phyloP scores from a whole-genome alignment of 2,888 invertebrate genomes.

The Allophyes oxyacanthae region DNA sequence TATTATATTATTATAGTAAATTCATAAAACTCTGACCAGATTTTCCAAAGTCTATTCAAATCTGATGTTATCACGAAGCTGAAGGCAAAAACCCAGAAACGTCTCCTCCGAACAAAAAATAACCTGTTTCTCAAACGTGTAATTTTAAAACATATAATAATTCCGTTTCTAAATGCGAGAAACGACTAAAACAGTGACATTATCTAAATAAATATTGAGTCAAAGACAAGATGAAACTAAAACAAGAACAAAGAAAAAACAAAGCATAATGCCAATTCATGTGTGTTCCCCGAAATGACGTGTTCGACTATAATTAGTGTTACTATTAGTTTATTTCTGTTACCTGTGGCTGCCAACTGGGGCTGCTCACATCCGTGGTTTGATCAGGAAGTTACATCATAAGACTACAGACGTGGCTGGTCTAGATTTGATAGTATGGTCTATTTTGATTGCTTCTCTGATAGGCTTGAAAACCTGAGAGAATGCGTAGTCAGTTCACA shows the following conservation, averaged over 20 bases:
- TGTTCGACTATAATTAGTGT: conserved; percentile 57
- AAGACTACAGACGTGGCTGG: conserved; percentile 43
- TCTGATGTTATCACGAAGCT: too few relatives aligned
- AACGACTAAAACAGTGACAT: conserved; percentile 14
- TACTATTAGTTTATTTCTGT: conserved; percentile 64
- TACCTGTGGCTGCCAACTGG: conserved; percentile 68
- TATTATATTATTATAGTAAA: too few relatives aligned
- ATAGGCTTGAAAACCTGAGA: background rate
- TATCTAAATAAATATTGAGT: conserved; percentile 41
- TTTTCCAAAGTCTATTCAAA: too few relatives aligned
- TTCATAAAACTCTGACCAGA: too few relatives aligned
- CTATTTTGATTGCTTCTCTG: conserved; percentile 12
- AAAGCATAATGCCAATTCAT: conserved; percentile 51
- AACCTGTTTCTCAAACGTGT: conserved; percentile 4
- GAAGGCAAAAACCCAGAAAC: too few relatives aligned
- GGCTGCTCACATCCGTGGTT: conserved; percentile 58
- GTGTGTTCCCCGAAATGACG: conserved; percentile 59
- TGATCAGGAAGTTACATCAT: conserved; percentile 75
- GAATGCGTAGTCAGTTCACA: background rate
- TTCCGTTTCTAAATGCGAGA: background rate
- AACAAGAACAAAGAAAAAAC: conserved; percentile 39
- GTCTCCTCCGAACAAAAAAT: background rate
- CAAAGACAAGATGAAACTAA: conserved; percentile 18
- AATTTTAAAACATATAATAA: conserved; percentile 14
- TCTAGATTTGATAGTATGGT: conserved; percentile 37